phyloP scores from a whole-genome alignment of 2,888 invertebrate genomes.

The Microchrysa polita region DNA sequence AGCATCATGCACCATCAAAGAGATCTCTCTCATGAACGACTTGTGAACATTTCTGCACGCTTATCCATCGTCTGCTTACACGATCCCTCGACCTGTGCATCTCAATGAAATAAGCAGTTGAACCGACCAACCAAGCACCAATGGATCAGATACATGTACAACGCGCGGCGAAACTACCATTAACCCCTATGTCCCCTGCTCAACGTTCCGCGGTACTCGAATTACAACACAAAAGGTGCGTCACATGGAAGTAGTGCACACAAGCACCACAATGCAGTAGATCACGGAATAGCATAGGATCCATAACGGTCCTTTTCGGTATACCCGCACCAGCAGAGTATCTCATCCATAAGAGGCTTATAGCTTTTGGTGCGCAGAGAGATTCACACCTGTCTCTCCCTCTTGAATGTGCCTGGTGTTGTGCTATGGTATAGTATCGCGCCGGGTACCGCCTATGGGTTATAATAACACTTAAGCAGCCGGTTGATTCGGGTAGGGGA shows the following conservation, averaged over 20 bases:
- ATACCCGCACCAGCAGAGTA: constrained; percentile 26
- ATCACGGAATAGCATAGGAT: constrained; percentile 31
- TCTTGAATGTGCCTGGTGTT: constrained; percentile 42
- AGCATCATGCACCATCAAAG: too few species aligned
- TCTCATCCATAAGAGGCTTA: constrained; percentile 25
- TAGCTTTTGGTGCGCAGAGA: constrained; percentile 28
- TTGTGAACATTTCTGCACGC: too few species aligned
- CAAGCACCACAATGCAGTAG: constrained; percentile 30
- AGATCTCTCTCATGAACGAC: too few species aligned
- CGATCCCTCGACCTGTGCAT: neutral
- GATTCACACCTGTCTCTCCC: constrained; percentile 49
- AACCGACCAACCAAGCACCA: neutral
- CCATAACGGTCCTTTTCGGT: constrained; percentile 31
- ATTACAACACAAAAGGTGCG: constrained; percentile 21
- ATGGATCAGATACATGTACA: neutral
- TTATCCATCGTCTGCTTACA: too few species aligned
- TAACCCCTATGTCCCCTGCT: neutral
- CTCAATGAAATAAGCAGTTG: constrained; percentile 4
- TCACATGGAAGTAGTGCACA: constrained; percentile 13
- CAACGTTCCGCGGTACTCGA: constrained; percentile 15
- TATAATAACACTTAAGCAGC: constrained; percentile 7
- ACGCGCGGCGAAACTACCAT: too few species aligned
- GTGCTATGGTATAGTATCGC: too few species aligned
- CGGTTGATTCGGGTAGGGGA: constrained; percentile 45
- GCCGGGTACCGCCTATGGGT: constrained; percentile 44